Percentiles rank a stretch among this genome's conserved stretches.
Evolutionary conservation across 2,113 vertebrate species (phyloP).

Genomic region (Australoheros scitulus): DNA sequence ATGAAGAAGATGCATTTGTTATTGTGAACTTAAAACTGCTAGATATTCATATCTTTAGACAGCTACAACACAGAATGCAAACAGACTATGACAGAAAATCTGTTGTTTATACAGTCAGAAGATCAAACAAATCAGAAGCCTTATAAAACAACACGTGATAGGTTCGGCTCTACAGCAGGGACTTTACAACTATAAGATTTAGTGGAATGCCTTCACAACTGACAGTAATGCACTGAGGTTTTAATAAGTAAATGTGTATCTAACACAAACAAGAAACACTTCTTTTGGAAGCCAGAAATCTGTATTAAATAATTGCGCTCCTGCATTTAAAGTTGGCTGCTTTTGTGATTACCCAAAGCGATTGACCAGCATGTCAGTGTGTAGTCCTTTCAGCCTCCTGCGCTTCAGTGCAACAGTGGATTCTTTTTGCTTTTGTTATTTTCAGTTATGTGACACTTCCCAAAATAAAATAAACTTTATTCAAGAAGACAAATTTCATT

Average conservation of each 20-base stretch:
- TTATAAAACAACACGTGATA: background rate
- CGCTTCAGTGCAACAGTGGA: no score
- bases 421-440: no score
- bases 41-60: background rate
- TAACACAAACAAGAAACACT: background rate
- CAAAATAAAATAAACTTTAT: background rate
- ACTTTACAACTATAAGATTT: background rate
- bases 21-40: background rate
- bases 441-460: no score
- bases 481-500: background rate
- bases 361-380: background rate
- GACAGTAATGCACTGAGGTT: background rate
- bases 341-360: background rate
- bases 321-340: background rate
- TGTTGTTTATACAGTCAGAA: background rate
- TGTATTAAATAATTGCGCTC: background rate
- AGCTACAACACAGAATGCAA: background rate
- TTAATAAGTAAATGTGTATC: background rate
- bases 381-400: background rate
- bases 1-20: background rate
- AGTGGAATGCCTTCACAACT: background rate
- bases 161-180: background rate
- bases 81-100: background rate
- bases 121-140: background rate
- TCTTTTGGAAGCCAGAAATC: background rate